A percentile compares a stretch with the other conserved stretches of the same genome.
These are phyloP conservation scores for Vulpes ferrilata DNA, from an alignment of 2,113 vertebrate species.

Conservation along the genomic window DNA sequence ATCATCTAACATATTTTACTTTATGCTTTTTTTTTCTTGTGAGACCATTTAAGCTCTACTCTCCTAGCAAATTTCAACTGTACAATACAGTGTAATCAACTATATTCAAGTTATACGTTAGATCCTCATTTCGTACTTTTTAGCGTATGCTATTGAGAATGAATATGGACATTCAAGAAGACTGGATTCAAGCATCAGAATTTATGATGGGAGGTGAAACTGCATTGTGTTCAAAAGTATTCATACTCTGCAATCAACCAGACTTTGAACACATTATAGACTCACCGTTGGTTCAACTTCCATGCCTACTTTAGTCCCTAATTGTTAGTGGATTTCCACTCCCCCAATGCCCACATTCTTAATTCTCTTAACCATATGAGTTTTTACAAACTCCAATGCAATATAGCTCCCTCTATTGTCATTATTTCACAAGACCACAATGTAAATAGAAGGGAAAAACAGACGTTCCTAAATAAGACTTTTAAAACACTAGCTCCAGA, in stretches of 20 bases:
- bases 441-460: slow-evolving; percentile 47
- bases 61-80: not conserved
- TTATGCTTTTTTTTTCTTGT: too few species aligned
- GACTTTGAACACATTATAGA: not conserved
- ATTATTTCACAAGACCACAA: slow-evolving; percentile 59
- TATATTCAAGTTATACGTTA: not conserved
- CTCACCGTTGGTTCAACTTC: not conserved
- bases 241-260: slow-evolving; percentile 28
- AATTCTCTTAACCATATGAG: slow-evolving; percentile 57
- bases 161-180: not conserved
- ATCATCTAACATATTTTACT: not conserved
- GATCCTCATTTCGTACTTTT: not conserved
- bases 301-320: not conserved
- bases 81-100: not conserved
- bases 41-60: not conserved
- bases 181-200: not conserved
- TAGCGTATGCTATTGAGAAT: not conserved
- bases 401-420: slow-evolving; percentile 43
- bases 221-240: slow-evolving; percentile 40
- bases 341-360: not conserved
- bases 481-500: slow-evolving; percentile 62
- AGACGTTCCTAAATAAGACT: slow-evolving; percentile 64
- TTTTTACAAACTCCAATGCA: slow-evolving; percentile 64
- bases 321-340: slow-evolving; percentile 22
- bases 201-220: slow-evolving; percentile 36